phyloP scores from a whole-genome alignment of 2,113 vertebrate genomes.

The Mormyrus iriodes region DNA sequence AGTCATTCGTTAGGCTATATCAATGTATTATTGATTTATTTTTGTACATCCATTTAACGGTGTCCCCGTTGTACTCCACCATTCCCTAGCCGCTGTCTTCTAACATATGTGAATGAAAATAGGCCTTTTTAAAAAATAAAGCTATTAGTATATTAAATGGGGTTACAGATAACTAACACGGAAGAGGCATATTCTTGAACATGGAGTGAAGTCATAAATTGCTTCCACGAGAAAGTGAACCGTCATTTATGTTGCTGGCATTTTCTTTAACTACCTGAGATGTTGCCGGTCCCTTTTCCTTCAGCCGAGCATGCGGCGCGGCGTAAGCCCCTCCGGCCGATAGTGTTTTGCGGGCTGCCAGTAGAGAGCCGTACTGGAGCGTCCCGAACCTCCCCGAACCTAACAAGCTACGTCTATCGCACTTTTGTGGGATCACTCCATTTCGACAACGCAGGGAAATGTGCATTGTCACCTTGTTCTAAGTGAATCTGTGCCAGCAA shows the following conservation, averaged over 20 bases:
- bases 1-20: neutral
- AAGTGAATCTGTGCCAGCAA: neutral
- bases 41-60: neutral
- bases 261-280: neutral
- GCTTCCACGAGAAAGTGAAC: neutral
- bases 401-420: neutral
- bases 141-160: neutral
- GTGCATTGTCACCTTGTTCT: neutral
- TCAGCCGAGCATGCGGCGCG: neutral
- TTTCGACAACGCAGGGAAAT: neutral
- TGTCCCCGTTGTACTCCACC: neutral
- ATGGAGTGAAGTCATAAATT: neutral
- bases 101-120: neutral
- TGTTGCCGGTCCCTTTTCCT: neutral
- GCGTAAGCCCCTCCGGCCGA: neutral
- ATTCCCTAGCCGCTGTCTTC: neutral
- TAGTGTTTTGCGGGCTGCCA: neutral
- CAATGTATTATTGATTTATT: neutral
- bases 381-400: neutral
- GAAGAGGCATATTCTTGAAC: neutral
- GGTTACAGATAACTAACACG: neutral
- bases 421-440: neutral
- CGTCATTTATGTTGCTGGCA: neutral
- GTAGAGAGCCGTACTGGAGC: neutral
- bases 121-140: neutral